A percentile compares a stretch with the other conserved stretches of the same genome.
Evolutionary conservation across 2,888 invertebrate genomes (phyloP).

Genomic region (Hirtodrosophila alboralis): DNA sequence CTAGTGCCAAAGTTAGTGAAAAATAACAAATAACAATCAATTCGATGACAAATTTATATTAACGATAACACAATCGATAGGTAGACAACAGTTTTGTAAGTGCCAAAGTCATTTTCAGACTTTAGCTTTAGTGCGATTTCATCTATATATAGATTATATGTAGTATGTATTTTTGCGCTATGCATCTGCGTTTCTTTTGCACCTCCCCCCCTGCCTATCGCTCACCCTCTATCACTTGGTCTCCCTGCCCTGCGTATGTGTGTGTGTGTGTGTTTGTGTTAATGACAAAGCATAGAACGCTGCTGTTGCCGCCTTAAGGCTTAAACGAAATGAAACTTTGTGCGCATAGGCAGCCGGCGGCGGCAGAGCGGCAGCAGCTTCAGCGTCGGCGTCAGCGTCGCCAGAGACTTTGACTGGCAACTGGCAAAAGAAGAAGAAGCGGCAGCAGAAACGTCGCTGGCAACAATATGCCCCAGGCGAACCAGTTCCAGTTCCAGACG

Average conservation of each 20-base stretch:
- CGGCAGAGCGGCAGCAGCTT: conserved; percentile 27
- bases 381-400: conserved; percentile 35
- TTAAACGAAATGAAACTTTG: conserved; percentile 78
- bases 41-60: too few species aligned
- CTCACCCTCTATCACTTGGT: too few species aligned
- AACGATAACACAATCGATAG: too few species aligned
- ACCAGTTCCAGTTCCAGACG: conserved; percentile 60
- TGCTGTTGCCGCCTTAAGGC: conserved; percentile 60
- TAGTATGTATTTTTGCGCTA: conserved; percentile 42
- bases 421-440: conserved; percentile 62
- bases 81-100: conserved; percentile 48
- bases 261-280: conserved; percentile 70
- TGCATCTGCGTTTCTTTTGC: conserved; percentile 38
- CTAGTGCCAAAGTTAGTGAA: too few species aligned
- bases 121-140: conserved; percentile 27
- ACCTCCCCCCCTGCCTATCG: conserved; percentile 11
- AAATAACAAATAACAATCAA: too few species aligned
- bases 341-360: conserved; percentile 69
- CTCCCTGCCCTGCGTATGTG: conserved; percentile 23
- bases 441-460: conserved; percentile 42
- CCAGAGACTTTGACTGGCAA: conserved; percentile 75
- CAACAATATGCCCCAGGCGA: conserved; percentile 60
- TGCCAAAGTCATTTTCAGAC: conserved; percentile 62
- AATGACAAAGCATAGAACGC: conserved; percentile 79
- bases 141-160: conserved; percentile 2